Evolutionary conservation across 2,797 vertebrate genomes (phyloP).

Genomic region (Anabacerthia variegaticeps): DNA sequence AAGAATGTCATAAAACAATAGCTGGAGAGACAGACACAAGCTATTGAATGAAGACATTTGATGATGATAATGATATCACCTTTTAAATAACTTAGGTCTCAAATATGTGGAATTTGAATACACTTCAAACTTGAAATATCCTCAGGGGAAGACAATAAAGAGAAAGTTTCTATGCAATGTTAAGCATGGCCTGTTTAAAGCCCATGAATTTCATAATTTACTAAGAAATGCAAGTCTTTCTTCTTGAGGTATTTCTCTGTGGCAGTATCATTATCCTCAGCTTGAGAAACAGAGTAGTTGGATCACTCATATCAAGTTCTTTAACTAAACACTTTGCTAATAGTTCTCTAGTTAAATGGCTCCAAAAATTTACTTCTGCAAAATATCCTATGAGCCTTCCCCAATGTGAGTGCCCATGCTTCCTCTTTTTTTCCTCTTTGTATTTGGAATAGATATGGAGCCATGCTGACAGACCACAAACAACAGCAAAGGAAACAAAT

Average conservation of each 20-base stretch:
- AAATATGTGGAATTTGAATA: background rate
- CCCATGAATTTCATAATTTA: background rate
- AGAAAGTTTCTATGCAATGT: background rate
- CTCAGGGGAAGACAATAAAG: background rate
- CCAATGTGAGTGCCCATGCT: background rate
- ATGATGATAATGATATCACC: background rate
- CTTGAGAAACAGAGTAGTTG: background rate
- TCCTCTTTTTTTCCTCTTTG: background rate
- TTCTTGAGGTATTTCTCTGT: background rate
- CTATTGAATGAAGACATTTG: background rate
- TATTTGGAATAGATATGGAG: background rate
- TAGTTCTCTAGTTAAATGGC: background rate
- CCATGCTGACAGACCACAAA: background rate
- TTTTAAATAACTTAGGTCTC: background rate
- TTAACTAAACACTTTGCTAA: background rate
- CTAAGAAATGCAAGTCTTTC: background rate
- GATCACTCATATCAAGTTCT: background rate
- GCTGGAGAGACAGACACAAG: background rate
- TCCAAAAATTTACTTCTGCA: background rate
- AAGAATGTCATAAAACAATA: background rate
- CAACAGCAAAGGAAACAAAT: background rate
- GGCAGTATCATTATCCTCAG: background rate
- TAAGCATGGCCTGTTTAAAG: background rate
- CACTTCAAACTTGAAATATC: background rate
- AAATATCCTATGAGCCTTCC: background rate